Evolutionary conservation across 2,113 vertebrate genomes (phyloP), one percentile per base, ranked within the genome.

Genomic region (Nothocercus julius): DNA sequence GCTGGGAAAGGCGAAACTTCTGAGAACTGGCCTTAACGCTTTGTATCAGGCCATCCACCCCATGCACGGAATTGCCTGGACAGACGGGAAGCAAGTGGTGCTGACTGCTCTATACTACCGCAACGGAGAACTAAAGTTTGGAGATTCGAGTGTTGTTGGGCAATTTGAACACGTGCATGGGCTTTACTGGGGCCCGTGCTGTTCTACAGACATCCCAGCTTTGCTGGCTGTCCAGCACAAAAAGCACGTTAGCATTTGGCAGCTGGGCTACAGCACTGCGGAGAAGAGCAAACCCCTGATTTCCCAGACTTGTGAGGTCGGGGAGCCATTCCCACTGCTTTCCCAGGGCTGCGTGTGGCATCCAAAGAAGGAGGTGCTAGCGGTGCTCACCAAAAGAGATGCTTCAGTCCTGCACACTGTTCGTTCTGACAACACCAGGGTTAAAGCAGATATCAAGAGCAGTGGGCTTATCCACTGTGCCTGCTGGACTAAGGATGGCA

Each of bases 321-420:
- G 98, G 20, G 98, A 99, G 85, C 98, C 98, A 0, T 98, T 98
- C 77, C 98, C 98, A 0, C 66, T 99, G 97, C 98, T 99, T 63
- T 97, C 98, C 38, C 99, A 99, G 91, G 99, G 99, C 95, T 99
- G 99, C 2, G 97, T 99, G 62, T 99, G 99, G 99, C 99, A 99
- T 95, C 99, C 99, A 5, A 98, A 97, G 74, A 96, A 97, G 89
- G 98, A 99, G 68, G 90, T 99, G 38, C 97, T 99, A 84, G 98
- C 98, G 4, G 97, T 99, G 49, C 85, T 99, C 95, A 99, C 99
- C 5, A 98, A 99, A 90, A 97, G 94, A 85, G 98, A 98, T 22
- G 98, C 98, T 15, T 99, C 98, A 0, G 92, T 99, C 72, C 89
- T 99, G 82, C 98, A 98, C 18, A 96, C 98, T 0, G 98, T 99